Evolutionary conservation across 2,888 invertebrate species (phyloP), one percentile per base, ranked within the genome.

Genomic region (Hyposoter dolosus): DNA sequence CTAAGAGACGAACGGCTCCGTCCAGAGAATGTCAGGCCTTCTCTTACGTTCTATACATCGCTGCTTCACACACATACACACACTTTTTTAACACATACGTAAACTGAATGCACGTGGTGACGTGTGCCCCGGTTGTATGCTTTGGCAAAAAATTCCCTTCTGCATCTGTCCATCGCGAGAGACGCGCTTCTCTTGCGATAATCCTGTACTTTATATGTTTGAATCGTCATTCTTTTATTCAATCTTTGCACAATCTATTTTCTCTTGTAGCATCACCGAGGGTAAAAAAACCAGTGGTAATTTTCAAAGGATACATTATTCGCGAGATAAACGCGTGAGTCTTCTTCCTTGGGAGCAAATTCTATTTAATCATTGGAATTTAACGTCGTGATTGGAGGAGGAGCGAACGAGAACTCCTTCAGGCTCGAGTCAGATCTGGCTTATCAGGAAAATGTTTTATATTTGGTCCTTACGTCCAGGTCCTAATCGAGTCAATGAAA

Each of bases 151-250:
- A 78, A 53, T 28, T 68, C 83, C 78, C 81, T 78, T 69, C 75
- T 82, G 86, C 86, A 86, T 86, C 86, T 86, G 86, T 82, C 86
- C 78, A 56, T 86, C 86, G 69, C 68, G 78, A 69, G 75, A 72
- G 69, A 65, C 45, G 82, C 40, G 66, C 71, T 71, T 81, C 84
- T 80, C 80, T 60, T 76, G 32, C 71, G 80, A 76, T 71, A 71
- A 71, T 81, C 75, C 82, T 77, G 72, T 66, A 56, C 71, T 77
- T 66, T 72, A 65, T 84, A 65, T 40, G 40, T 75, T 32, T 60
- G 60, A 28, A 60, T 60, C 65, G 65, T 66, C 56, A 65, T 50
- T 77, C 71, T 66, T 56, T 66, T 43, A 47, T 76, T 76, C 63
- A 76, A 76, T 43, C 65, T 32, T 66, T 19, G 19, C 32, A 63